Evolutionary conservation across 37 sponge, comb jelly and placozoan genomes (phyloP), one percentile per base, ranked within the genome.

Genomic region (Beroe forskalii): DNA sequence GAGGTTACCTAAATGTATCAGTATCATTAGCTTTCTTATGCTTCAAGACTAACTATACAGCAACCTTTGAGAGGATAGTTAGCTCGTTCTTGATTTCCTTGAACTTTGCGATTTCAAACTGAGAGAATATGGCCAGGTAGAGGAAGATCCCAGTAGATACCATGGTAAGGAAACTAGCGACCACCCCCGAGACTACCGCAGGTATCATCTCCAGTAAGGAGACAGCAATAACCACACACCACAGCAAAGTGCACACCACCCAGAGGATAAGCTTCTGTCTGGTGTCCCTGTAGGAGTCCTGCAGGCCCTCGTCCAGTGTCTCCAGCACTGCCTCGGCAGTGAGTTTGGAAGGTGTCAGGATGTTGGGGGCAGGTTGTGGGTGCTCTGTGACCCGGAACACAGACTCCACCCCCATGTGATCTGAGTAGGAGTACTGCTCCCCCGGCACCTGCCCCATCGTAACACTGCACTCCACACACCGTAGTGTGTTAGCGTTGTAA

Each of bases 391-490:
- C 1, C 9, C 14, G 32, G 39, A 72, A 72, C 14, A 39, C 35
- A 33, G 20, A 36, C 22, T 20, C 23, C 38, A 72, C 75, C 3
- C 75, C 75, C 75, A 72, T 33, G 40, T 72, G 75, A 30, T 72
- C 75, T 4, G 75, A 72, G 75, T 72, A 72, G 39, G 75, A 72
- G 40, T 30, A 72, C 2, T 23, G 31, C 75, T 72, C 32, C 19
- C 75, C 75, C 2, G 75, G 75, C 3, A 72, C 35, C 20, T 72
- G 31, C 1, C 75, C 75, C 75, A 72, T 32, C 8, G 30, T 30
- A 36, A 72, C 75, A 30, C 0, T 1, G 20, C 20, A 72, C 39
- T 72, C 40, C 8, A 39, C 35, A 20, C 75, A 72, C 19, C 39
- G 19, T 23, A 72, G 75, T 39, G 31, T 72, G 20, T 36, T 22